Conservation (phyloP, 2,797 vertebrate species). For the Odontamblyopus lacepedii region DNA sequence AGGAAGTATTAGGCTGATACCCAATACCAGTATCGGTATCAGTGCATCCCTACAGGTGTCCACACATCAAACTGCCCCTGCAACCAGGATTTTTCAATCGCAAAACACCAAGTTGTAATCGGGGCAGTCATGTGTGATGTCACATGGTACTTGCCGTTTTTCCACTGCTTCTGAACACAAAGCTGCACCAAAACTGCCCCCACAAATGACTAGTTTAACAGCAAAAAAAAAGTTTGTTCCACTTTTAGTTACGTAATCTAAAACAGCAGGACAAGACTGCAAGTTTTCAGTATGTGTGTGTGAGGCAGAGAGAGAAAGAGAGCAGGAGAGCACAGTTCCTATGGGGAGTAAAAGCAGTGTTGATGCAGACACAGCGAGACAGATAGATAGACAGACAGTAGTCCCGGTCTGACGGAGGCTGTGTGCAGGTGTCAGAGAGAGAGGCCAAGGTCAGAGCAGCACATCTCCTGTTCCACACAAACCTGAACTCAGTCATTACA, state of each 20-base stretch:
- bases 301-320: not conserved
- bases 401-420: not conserved
- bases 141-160: too few species aligned
- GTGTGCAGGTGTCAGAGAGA: constrained; percentile 20
- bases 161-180: too few species aligned
- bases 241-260: not conserved
- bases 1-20: too few species aligned
- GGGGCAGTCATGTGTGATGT: too few species aligned
- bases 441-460: constrained; percentile 23
- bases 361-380: not conserved
- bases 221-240: too few species aligned
- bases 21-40: too few species aligned
- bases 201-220: too few species aligned
- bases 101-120: too few species aligned
- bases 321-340: not conserved
- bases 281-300: not conserved
- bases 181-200: too few species aligned
- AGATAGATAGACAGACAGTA: not conserved
- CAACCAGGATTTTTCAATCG: too few species aligned
- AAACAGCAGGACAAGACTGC: not conserved
- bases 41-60: too few species aligned
- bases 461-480: constrained; percentile 35
- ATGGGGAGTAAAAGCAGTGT: not conserved
- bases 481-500: not conserved
- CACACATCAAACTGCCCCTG: too few species aligned